These are phyloP conservation scores for Centroberyx gerrardi DNA, from an alignment of 2,797 vertebrate species.

Conservation along the genomic window DNA sequence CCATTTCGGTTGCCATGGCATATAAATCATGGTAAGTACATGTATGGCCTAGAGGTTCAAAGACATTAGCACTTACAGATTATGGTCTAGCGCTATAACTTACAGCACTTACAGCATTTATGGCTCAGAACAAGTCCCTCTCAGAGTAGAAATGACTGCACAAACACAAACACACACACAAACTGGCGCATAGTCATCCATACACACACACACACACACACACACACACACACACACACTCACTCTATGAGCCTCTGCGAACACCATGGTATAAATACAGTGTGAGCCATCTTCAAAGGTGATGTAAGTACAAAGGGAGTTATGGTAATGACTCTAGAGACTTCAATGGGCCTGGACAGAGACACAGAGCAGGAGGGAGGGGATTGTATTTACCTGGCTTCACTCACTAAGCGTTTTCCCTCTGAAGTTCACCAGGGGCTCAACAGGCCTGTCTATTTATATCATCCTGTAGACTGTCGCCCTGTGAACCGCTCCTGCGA, in stretches of 20 bases:
- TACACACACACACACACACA: conserved; percentile 9
- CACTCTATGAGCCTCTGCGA: neutral
- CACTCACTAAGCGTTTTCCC: conserved; percentile 17
- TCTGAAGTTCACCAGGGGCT: conserved; percentile 45
- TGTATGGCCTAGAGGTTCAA: conserved; percentile 51
- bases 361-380: conserved; percentile 10
- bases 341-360: conserved; percentile 18
- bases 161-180: conserved; percentile 29
- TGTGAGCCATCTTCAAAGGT: conserved; percentile 51
- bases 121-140: neutral
- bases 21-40: conserved; percentile 37
- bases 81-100: conserved; percentile 47
- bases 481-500: conserved; percentile 20
- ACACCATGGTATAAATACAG: conserved; percentile 18
- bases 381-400: conserved; percentile 52
- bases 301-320: conserved; percentile 62
- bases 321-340: conserved; percentile 32
- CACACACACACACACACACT: neutral
- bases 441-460: conserved; percentile 42
- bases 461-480: conserved; percentile 1
- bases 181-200: neutral
- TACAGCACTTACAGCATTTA: conserved; percentile 29
- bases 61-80: conserved; percentile 45
- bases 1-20: neutral
- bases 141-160: neutral